Evolutionary conservation across 2,888 invertebrate species (phyloP).

Genomic region (Harmothoe impar): DNA sequence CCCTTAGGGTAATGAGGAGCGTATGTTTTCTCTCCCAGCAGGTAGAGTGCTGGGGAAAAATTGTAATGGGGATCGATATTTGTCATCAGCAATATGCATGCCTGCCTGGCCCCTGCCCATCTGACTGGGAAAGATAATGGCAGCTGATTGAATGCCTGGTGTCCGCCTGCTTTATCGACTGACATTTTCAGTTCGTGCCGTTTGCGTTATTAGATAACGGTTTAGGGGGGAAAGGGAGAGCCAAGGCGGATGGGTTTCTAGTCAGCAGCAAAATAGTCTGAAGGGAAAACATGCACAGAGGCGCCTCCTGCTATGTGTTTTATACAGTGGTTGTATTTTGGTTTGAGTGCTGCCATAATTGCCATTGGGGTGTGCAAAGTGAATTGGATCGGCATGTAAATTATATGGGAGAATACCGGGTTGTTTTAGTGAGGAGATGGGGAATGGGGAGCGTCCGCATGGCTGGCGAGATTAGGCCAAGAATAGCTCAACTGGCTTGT

Average conservation of each 20-base stretch:
- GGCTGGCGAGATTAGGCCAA: neutral
- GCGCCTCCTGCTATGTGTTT: neutral
- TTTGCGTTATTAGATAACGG: conserved; percentile 17
- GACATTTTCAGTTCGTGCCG: conserved; percentile 4
- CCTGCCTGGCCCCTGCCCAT: conserved; percentile 5
- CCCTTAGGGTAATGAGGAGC: too few species aligned
- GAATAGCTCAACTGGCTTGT: neutral
- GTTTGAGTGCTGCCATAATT: conserved; percentile 35
- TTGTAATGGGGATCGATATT: neutral
- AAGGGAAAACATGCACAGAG: neutral
- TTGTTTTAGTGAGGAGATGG: neutral
- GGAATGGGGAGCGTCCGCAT: neutral
- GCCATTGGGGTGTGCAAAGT: conserved; percentile 28
- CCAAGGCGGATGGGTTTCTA: neutral
- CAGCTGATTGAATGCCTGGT: neutral
- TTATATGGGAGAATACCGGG: neutral
- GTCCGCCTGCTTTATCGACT: neutral
- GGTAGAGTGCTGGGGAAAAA: too few species aligned
- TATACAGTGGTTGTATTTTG: neutral
- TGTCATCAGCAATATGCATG: neutral
- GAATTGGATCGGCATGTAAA: conserved; percentile 16
- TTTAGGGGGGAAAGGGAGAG: neutral
- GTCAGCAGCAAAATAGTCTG: neutral
- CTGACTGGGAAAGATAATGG: conserved; percentile 21
- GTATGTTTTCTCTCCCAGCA: too few species aligned